phyloP scores from a whole-genome alignment of 2,888 invertebrate genomes.

The Sceliomorpha sp. region DNA sequence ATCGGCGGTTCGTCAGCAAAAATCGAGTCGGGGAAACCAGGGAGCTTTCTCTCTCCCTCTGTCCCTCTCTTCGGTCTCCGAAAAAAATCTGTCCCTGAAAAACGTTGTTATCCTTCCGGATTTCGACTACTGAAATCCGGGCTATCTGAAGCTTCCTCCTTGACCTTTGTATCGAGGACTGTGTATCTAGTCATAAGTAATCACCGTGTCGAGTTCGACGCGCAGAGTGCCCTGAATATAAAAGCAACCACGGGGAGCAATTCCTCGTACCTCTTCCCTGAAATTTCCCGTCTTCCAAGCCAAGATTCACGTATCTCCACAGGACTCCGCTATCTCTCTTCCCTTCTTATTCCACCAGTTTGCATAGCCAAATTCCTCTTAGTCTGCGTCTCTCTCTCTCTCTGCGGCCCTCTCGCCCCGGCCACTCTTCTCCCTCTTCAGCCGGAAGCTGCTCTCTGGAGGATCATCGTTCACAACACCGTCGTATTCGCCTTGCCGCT shows the following conservation, averaged over 20 bases:
- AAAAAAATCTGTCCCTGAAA: too few relatives aligned
- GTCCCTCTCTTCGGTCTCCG: too few relatives aligned
- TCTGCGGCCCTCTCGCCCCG: conserved; percentile 17
- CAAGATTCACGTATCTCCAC: conserved; percentile 23
- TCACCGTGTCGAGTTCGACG: conserved; percentile 39
- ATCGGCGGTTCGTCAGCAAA: too few relatives aligned
- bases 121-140: too few relatives aligned
- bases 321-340: conserved; percentile 21
- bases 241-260: conserved; percentile 56
- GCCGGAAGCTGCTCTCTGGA: conserved; percentile 52
- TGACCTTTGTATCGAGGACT: conserved; percentile 15
- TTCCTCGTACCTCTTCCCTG: conserved; percentile 34
- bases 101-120: too few relatives aligned
- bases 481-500: conserved; percentile 38
- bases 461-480: conserved; percentile 58
- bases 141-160: too few relatives aligned
- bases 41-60: too few relatives aligned
- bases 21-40: too few relatives aligned
- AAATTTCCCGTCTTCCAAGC: conserved; percentile 12
- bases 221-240: conserved; percentile 45
- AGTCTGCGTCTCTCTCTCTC: conserved; percentile 17
- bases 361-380: conserved; percentile 48
- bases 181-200: too few relatives aligned
- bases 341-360: conserved; percentile 36
- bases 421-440: conserved; percentile 26